Conservation (phyloP, 2,797 vertebrate genomes). For the Tenualosa thibaudeaui region DNA sequence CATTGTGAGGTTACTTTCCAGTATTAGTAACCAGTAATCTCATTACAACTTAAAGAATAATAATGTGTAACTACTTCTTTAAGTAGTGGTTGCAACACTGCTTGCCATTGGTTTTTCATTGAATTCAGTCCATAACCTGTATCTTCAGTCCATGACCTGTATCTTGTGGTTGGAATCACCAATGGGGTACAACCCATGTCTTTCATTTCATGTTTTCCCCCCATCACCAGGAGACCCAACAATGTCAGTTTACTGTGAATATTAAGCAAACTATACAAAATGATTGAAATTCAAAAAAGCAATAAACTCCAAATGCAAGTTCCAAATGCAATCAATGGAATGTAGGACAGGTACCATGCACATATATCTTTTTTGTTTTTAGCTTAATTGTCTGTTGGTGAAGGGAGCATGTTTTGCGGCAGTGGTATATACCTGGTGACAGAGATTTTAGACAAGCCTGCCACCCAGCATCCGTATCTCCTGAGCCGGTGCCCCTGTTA, state of each 20-base stretch:
- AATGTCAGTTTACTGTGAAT: not conserved
- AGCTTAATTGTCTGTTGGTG: constrained; percentile 41
- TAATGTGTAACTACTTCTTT: too few relatives aligned
- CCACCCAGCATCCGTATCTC: constrained; percentile 43
- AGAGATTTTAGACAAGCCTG: constrained; percentile 60
- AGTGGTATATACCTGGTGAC: constrained; percentile 64
- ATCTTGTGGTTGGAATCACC: too few relatives aligned
- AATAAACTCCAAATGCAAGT: not conserved
- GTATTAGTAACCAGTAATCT: too few relatives aligned
- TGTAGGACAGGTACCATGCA: not conserved
- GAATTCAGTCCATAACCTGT: too few relatives aligned
- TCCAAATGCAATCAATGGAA: constrained; percentile 1
- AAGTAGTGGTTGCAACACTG: too few relatives aligned
- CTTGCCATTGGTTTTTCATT: too few relatives aligned
- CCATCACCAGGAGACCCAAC: too few relatives aligned
- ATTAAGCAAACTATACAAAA: constrained; percentile 1
- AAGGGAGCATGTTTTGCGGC: constrained; percentile 55
- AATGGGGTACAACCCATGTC: too few relatives aligned
- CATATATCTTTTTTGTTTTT: not conserved
- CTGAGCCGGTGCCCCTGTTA: constrained; percentile 44
- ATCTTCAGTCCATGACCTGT: too few relatives aligned
- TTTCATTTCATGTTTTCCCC: not conserved
- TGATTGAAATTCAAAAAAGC: not conserved
- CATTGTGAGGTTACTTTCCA: too few relatives aligned
- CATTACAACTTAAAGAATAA: too few relatives aligned